Conservation (phyloP, 1,140 invertebrate genomes). For the Belonocnema kinseyi region DNA sequence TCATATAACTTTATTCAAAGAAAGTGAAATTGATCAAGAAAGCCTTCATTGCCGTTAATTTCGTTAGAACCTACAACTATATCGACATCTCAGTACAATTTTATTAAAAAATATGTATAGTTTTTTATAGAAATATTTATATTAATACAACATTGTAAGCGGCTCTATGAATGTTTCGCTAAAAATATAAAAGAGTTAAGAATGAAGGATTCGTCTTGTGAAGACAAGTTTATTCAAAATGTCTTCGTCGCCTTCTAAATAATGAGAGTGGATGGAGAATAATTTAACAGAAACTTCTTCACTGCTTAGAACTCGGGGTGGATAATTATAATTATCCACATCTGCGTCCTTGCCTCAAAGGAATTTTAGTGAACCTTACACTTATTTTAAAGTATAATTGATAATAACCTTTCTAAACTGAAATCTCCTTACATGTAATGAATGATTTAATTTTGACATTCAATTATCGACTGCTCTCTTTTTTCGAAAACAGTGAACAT, state of each 20-base stretch:
- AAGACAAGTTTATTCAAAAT: conserved; percentile 20
- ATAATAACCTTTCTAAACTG: no score
- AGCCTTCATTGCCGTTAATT: no score
- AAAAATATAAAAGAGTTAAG: neutral
- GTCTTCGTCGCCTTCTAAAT: conserved; percentile 1
- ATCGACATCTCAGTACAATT: no score
- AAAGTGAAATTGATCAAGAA: no score
- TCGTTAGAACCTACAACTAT: no score
- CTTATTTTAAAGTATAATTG: no score
- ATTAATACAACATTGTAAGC: no score
- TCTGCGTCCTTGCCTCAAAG: neutral
- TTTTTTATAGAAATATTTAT: no score
- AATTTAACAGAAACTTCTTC: neutral
- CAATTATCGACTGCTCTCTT: neutral
- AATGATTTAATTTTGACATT: neutral
- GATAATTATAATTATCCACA: neutral
- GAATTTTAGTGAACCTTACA: neutral
- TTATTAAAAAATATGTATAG: no score
- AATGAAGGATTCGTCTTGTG: neutral
- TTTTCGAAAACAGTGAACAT: neutral
- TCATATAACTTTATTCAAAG: no score
- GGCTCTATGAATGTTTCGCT: neutral
- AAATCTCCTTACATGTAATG: no score
- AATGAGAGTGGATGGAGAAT: conserved; percentile 7
- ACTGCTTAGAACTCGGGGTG: neutral